Evolutionary conservation across 37 sponge, comb jelly and placozoan genomes (phyloP), one percentile per base, ranked within the genome.

Genomic region (Halisarca cf. caerulea): DNA sequence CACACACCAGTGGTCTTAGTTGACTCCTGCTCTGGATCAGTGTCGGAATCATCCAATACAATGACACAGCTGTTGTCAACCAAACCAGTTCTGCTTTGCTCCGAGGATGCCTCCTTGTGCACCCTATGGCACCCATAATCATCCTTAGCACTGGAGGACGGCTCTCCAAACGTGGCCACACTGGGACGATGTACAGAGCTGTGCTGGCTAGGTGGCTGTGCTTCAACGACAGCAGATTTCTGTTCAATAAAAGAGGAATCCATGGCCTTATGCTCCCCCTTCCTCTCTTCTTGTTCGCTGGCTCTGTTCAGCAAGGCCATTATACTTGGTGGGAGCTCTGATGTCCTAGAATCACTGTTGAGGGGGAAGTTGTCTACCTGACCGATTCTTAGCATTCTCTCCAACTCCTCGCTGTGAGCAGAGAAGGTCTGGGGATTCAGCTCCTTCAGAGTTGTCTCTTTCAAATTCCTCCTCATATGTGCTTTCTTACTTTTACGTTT

Each of bases 381-480:
- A 42, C 80, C 84, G 2, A 93, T 84, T 15, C 93, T 59, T 37
- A 73, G 53, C 20, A 89, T 89, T 6, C 93, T 57, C 81, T 93
- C 90, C 69, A 89, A 39, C 34, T 93, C 93, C 20, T 89, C 93
- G 27, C 71, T 93, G 70, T 93, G 93, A 21, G 93, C 90, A 7
- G 66, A 62, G n/a, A 84, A 37, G 0, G 93, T 88, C 60, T 87
- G 85, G 2, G 88, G 90, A 38, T 93, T 93, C n/a, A 93, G 83
- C 35, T 89, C 87, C 20, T 89, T 81, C 34, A 93, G 74, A 2
- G 79, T 66, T 11, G 88, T 85, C 15, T 64, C 72, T 55, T 88
- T 88, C 27, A 89, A 41, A 35, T 84, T 80, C 17, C 84, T 64
- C n/a, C 89, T 55, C 62, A 80, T 42, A 9, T 71, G 60, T 0